phyloP scores from a whole-genome alignment of 2,888 invertebrate genomes.

The Spisula subtruncata region DNA sequence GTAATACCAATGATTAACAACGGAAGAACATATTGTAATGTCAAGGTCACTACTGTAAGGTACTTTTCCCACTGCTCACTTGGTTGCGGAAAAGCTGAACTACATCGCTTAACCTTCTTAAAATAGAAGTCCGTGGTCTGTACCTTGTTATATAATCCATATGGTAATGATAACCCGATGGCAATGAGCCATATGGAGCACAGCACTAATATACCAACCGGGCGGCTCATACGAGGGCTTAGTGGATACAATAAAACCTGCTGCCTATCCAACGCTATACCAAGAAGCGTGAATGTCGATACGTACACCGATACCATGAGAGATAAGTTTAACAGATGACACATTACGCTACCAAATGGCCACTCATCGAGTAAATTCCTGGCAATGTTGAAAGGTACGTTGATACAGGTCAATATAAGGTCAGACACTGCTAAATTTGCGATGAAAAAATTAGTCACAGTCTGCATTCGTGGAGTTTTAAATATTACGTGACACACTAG shows the following conservation, averaged over 20 bases:
- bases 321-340: slow-evolving; percentile 87
- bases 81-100: slow-evolving; percentile 83
- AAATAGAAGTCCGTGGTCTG: slow-evolving; percentile 74
- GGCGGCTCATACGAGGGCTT: slow-evolving; percentile 86
- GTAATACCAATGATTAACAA: slow-evolving; percentile 87
- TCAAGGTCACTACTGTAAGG: slow-evolving; percentile 87
- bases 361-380: slow-evolving; percentile 87
- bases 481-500: slow-evolving; percentile 85
- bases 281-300: slow-evolving; percentile 88
- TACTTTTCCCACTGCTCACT: slow-evolving; percentile 85
- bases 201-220: slow-evolving; percentile 85
- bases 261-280: slow-evolving; percentile 88
- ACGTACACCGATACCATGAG: slow-evolving; percentile 88
- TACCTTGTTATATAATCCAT: slow-evolving; percentile 86
- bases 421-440: slow-evolving; percentile 85
- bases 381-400: slow-evolving; percentile 88
- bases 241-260: slow-evolving; percentile 88
- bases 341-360: slow-evolving; percentile 88
- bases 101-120: slow-evolving; percentile 82
- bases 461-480: slow-evolving; percentile 83
- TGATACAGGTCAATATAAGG: slow-evolving; percentile 85
- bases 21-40: slow-evolving; percentile 88
- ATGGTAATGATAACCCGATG: slow-evolving; percentile 86
- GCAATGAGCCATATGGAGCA: slow-evolving; percentile 86
- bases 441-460: slow-evolving; percentile 86